Conservation (phyloP, 2,888 invertebrate genomes). For the Parascotia fuliginaria region DNA sequence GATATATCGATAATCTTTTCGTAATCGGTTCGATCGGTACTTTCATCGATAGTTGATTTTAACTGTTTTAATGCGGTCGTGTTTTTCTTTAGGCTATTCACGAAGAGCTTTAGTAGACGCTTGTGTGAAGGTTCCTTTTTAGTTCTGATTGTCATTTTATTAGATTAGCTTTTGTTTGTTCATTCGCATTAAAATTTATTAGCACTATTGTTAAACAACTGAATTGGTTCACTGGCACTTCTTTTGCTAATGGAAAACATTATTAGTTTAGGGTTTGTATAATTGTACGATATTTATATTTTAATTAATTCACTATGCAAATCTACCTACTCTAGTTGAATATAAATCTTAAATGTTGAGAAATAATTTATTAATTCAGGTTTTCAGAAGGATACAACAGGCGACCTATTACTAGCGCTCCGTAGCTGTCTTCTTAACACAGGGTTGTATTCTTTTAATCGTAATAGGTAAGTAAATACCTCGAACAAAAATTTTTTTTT, state of each 20-base stretch:
- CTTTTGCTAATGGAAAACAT: not conserved
- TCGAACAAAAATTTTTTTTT: too few relatives aligned
- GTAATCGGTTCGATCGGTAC: slow-evolving; percentile 53
- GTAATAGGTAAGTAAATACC: too few relatives aligned
- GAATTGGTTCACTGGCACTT: not conserved
- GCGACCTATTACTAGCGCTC: too few relatives aligned
- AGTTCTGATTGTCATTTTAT: slow-evolving; percentile 57
- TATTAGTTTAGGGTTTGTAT: too few relatives aligned
- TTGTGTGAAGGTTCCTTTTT: slow-evolving; percentile 58
- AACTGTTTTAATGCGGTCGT: slow-evolving; percentile 70
- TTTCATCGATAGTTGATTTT: slow-evolving; percentile 63
- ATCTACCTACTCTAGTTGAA: too few relatives aligned
- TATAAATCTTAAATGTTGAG: too few relatives aligned
- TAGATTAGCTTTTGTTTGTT: slow-evolving; percentile 11
- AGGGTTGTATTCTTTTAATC: too few relatives aligned
- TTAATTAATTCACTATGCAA: too few relatives aligned
- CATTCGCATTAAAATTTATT: not conserved
- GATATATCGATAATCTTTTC: slow-evolving; percentile 69
- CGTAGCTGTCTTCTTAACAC: too few relatives aligned
- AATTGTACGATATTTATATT: too few relatives aligned
- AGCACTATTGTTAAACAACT: not conserved
- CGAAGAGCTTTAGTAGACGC: slow-evolving; percentile 61
- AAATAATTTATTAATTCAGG: too few relatives aligned
- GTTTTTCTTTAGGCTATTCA: slow-evolving; percentile 69
- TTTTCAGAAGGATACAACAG: too few relatives aligned